Evolutionary conservation across 2,888 invertebrate genomes (phyloP).

Genomic region (Orgyia antiqua): DNA sequence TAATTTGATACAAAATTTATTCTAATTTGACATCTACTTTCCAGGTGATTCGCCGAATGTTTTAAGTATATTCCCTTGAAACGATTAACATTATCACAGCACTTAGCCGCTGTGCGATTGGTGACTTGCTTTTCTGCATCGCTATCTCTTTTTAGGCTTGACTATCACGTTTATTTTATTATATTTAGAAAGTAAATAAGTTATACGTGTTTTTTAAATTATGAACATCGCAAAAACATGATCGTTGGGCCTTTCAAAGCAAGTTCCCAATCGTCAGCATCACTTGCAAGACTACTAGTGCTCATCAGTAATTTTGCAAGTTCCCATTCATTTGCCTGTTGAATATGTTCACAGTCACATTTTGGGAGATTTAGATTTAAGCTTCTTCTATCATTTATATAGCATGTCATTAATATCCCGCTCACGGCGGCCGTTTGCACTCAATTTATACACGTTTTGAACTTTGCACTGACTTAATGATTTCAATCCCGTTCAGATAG

Average conservation of each 20-base stretch:
- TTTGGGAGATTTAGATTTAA: slow-evolving; percentile 72
- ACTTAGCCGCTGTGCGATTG: slow-evolving; percentile 58
- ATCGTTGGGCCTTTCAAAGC: slow-evolving; percentile 34
- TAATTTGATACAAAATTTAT: slow-evolving; percentile 70
- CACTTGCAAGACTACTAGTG: slow-evolving; percentile 66
- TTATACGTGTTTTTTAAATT: too few relatives aligned
- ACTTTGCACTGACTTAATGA: too few relatives aligned
- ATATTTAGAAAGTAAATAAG: too few relatives aligned
- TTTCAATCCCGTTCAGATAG: too few relatives aligned
- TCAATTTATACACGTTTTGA: too few relatives aligned
- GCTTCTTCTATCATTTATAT: slow-evolving; percentile 68
- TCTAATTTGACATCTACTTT: slow-evolving; percentile 77
- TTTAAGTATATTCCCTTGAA: slow-evolving; percentile 68
- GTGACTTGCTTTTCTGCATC: slow-evolving; percentile 34
- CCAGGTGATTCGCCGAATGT: slow-evolving; percentile 74
- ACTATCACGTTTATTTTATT: slow-evolving; percentile 25
- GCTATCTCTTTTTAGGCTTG: slow-evolving; percentile 27
- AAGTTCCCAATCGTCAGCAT: slow-evolving; percentile 54
- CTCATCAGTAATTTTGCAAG: slow-evolving; percentile 68
- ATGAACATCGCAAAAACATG: slow-evolving; percentile 25
- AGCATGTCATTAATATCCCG: slow-evolving; percentile 72
- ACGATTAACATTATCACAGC: slow-evolving; percentile 66
- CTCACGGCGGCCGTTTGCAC: slow-evolving; percentile 45
- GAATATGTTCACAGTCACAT: slow-evolving; percentile 65
- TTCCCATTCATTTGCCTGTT: slow-evolving; percentile 67